Conservation (phyloP, 2,113 vertebrate genomes). For the Lepus timidus region DNA sequence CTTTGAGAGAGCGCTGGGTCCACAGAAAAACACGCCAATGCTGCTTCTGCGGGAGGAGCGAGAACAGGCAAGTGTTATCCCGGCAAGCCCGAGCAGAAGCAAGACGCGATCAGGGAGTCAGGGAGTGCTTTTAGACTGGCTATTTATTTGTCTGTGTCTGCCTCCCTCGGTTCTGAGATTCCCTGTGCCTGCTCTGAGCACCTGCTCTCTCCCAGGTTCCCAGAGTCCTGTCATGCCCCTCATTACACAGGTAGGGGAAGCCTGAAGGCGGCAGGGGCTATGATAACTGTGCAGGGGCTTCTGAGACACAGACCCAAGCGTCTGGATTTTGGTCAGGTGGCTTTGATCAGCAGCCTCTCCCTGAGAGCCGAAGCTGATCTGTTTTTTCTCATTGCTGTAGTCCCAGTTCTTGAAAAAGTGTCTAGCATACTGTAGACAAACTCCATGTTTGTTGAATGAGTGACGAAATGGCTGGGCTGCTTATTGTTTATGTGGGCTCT, state of each 20-base stretch:
- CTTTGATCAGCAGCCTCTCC: background rate
- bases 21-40: constrained; percentile 88
- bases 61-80: constrained; percentile 55
- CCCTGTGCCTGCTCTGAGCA: background rate
- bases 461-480: background rate
- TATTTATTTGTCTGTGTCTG: background rate
- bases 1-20: constrained; percentile 88
- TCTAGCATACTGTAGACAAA: background rate
- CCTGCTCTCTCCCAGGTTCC: background rate
- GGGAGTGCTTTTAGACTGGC: background rate
- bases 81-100: background rate
- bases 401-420: background rate
- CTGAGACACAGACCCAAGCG: background rate
- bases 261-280: background rate
- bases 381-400: background rate
- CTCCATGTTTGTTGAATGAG: background rate
- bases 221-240: background rate
- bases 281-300: background rate
- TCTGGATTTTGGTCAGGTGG: background rate
- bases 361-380: background rate
- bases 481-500: background rate
- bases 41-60: constrained; percentile 82
- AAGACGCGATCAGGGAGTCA: background rate
- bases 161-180: background rate
- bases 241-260: background rate